Percentiles rank a stretch among this genome's conserved stretches.
Conservation (phyloP, 2,888 invertebrate genomes). For the Cactoblastis cactorum region DNA sequence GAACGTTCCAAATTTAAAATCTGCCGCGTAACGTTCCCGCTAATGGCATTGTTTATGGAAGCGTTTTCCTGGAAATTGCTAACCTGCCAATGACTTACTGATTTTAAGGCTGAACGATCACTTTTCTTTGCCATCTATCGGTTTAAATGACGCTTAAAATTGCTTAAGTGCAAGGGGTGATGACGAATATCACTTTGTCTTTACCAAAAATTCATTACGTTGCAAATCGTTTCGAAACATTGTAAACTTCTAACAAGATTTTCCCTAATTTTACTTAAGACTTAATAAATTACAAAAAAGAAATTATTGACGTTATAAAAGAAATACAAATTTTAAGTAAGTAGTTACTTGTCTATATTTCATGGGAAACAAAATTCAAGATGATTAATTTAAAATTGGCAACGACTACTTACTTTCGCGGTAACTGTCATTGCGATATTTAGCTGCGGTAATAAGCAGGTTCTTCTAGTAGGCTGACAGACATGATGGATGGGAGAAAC, state of each 20-base stretch:
- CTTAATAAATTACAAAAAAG: neutral
- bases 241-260: neutral
- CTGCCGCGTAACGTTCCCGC: conserved; percentile 72
- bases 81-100: conserved; percentile 68
- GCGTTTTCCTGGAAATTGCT: conserved; percentile 47
- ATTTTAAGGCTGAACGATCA: conserved; percentile 48
- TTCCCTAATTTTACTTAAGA: neutral
- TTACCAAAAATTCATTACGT: neutral
- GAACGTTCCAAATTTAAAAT: conserved; percentile 76
- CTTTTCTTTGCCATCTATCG: conserved; percentile 42
- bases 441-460: conserved; percentile 2
- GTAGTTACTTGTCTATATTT: neutral
- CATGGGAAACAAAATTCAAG: neutral
- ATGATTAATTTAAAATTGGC: neutral
- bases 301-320: no score
- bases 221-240: neutral
- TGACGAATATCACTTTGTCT: neutral
- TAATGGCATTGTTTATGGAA: conserved; percentile 78
- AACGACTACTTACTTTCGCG: neutral
- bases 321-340: no score
- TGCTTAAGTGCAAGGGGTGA: conserved; percentile 38
- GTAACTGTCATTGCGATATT: neutral
- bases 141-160: conserved; percentile 56
- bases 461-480: conserved; percentile 1
- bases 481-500: conserved; percentile 7